These are phyloP conservation scores for Axis porcinus DNA, from an alignment of 2,113 vertebrate genomes.

Conservation along the genomic window DNA sequence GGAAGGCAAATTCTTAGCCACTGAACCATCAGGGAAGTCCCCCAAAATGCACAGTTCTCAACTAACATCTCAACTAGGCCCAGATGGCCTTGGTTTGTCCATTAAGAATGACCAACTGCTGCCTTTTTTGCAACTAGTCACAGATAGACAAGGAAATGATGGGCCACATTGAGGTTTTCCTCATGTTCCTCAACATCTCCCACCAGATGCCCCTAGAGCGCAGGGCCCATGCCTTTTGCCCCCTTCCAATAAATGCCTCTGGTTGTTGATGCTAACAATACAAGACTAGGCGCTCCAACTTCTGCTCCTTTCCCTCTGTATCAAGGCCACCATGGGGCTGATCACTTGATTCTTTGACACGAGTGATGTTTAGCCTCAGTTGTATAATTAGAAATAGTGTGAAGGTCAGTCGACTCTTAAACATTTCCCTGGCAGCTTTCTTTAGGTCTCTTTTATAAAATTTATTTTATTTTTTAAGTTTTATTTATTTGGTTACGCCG, in stretches of 20 bases:
- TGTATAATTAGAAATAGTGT: not conserved
- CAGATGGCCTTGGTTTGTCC: not conserved
- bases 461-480: not conserved
- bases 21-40: not conserved
- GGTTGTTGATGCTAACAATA: not conserved
- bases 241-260: not conserved
- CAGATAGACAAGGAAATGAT: not conserved
- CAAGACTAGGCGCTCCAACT: not conserved
- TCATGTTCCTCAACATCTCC: not conserved
- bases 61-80: conserved; percentile 45
- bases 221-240: not conserved
- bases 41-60: conserved; percentile 61
- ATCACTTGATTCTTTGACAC: not conserved
- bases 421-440: not conserved
- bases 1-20: not conserved
- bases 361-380: not conserved
- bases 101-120: not conserved
- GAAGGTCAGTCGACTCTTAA: not conserved
- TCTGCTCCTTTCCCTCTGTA: not conserved
- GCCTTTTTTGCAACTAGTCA: not conserved
- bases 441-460: not conserved
- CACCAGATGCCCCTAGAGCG: not conserved
- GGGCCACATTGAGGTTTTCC: not conserved
- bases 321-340: not conserved
- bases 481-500: not conserved